Evolutionary conservation across 2,113 vertebrate genomes (phyloP).

Genomic region (Onychostruthus taczanowskii): DNA sequence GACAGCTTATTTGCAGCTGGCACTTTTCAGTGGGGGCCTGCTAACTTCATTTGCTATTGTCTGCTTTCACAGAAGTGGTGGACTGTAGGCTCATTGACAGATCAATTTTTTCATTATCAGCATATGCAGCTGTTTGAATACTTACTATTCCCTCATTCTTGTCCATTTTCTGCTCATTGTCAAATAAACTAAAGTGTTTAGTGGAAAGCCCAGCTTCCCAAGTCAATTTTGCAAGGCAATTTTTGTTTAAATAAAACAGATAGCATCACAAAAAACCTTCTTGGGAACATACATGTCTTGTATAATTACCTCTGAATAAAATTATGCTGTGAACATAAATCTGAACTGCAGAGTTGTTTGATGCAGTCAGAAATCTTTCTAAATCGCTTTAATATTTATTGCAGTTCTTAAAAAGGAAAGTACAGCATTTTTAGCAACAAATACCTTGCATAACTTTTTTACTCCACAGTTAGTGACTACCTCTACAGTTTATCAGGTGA

Average conservation of each 20-base stretch:
- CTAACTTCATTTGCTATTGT: background rate
- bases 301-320: background rate
- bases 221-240: background rate
- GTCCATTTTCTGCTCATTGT: background rate
- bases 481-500: background rate
- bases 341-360: background rate
- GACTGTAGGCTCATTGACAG: background rate
- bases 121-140: background rate
- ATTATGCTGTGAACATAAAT: background rate
- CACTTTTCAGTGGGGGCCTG: background rate
- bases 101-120: background rate
- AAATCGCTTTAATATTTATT: background rate
- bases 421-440: background rate
- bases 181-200: background rate
- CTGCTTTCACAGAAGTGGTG: background rate
- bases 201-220: background rate
- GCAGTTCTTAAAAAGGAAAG: background rate
- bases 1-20: background rate
- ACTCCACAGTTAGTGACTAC: background rate
- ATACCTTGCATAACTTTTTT: background rate
- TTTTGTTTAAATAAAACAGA: background rate
- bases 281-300: background rate
- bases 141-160: background rate
- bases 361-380: background rate
- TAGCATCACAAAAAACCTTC: background rate